Evolutionary conservation across 35 echinoderm and acorn worm species (phyloP).

Genomic region (Lytechinus pictus): DNA sequence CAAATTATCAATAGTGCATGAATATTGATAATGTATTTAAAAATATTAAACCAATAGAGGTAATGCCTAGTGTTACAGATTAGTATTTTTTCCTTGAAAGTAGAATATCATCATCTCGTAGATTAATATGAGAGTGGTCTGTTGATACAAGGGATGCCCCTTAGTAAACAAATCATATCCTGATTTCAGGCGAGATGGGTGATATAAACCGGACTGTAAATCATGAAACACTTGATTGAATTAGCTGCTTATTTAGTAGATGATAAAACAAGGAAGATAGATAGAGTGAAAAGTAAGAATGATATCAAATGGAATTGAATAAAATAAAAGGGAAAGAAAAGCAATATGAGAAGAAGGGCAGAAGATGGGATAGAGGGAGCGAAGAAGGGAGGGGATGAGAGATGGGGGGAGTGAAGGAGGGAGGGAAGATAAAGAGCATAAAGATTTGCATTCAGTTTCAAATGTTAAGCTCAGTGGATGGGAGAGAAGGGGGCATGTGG

Average conservation of each 20-base stretch:
- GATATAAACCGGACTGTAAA: background rate
- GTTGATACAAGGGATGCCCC: background rate
- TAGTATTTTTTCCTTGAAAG: no score
- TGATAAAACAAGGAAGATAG: no score
- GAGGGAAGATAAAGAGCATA: background rate
- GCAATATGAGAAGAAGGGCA: background rate
- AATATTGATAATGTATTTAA: no score
- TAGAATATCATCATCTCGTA: background rate
- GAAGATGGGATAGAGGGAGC: background rate
- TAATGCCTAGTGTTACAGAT: no score
- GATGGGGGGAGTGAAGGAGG: background rate
- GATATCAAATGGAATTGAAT: background rate
- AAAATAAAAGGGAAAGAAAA: background rate
- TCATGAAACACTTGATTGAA: background rate
- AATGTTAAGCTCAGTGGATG: no score
- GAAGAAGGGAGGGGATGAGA: background rate
- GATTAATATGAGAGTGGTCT: background rate
- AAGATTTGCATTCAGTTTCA: background rate
- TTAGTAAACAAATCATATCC: background rate
- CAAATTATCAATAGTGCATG: no score
- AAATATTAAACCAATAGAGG: no score
- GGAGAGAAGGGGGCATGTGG: background rate
- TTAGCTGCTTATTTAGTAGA: background rate
- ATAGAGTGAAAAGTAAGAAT: background rate
- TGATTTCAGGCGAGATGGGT: background rate